These are phyloP conservation scores for Chloroceryle inda DNA, from an alignment of 2,797 vertebrate genomes.

Conservation along the genomic window DNA sequence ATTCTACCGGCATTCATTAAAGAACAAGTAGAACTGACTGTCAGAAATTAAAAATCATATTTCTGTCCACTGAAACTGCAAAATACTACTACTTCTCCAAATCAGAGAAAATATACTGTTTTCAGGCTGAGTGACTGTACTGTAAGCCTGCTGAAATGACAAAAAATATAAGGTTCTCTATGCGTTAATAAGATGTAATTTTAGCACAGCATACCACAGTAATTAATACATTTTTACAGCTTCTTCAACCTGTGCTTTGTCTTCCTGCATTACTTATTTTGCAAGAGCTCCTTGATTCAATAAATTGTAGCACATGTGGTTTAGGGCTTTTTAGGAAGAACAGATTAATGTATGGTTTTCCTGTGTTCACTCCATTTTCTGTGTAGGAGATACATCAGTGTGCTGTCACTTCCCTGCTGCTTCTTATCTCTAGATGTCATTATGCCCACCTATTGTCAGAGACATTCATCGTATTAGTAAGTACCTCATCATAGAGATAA, in stretches of 20 bases:
- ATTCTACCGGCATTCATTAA: neutral
- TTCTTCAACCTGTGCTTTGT: neutral
- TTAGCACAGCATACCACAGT: neutral
- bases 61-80: neutral
- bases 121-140: neutral
- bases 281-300: neutral
- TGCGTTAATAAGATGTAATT: neutral
- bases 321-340: neutral
- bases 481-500: neutral
- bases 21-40: neutral
- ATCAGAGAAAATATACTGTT: neutral
- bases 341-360: neutral
- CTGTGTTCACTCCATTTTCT: neutral
- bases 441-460: constrained; percentile 9
- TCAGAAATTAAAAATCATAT: neutral
- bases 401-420: constrained; percentile 3
- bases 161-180: neutral
- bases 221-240: neutral
- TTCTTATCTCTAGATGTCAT: constrained; percentile 23
- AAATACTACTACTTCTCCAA: neutral
- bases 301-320: neutral
- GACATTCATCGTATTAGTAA: neutral
- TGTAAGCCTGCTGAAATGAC: neutral
- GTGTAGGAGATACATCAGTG: neutral
- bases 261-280: constrained; percentile 12